Evolutionary conservation across 2,888 invertebrate species (phyloP).

Genomic region (Tolmerus cingulatus): DNA sequence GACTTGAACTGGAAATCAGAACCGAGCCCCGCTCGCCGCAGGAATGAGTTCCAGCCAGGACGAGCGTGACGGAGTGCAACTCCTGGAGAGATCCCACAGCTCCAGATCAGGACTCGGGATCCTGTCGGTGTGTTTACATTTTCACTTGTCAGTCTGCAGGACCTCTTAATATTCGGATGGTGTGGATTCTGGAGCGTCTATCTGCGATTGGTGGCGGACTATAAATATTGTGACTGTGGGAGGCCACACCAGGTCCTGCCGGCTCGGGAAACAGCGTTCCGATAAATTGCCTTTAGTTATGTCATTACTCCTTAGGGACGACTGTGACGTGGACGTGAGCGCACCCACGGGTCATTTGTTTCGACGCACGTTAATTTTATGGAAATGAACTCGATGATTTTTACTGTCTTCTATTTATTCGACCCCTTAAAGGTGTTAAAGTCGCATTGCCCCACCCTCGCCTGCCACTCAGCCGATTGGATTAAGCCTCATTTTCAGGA

Average conservation of each 20-base stretch:
- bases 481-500: not conserved
- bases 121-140: not conserved
- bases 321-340: not conserved
- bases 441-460: not conserved
- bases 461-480: not conserved
- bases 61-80: not conserved
- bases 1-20: not conserved
- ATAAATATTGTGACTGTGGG: not conserved
- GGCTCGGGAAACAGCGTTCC: not conserved
- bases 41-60: not conserved
- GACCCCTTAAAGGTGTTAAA: not conserved
- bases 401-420: not conserved
- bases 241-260: not conserved
- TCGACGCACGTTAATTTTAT: not conserved
- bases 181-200: not conserved
- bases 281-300: conserved; percentile 15
- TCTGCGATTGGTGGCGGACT: not conserved
- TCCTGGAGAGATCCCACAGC: not conserved
- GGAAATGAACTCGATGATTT: conserved; percentile 16
- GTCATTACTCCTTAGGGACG: not conserved
- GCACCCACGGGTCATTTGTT: not conserved
- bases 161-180: not conserved
- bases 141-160: not conserved
- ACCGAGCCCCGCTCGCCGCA: not conserved
- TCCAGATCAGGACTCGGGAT: not conserved